Evolutionary conservation across 2,797 vertebrate species (phyloP), one percentile per base, ranked within the genome.

Genomic region (Tachyglossus aculeatus): DNA sequence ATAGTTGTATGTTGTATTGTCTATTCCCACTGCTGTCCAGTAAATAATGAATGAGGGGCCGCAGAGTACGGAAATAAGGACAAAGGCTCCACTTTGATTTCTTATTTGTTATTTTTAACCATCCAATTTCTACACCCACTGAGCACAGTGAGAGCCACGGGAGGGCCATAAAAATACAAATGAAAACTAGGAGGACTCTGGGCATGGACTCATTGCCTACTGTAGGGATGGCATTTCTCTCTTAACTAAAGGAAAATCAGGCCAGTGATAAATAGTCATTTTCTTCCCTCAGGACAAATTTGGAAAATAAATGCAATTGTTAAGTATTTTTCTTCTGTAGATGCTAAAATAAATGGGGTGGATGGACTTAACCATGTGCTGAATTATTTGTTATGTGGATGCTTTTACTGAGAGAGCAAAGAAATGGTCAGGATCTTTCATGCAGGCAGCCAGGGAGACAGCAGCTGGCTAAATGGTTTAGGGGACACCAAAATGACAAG

Each of bases 91-190:
- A 70, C 78, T 88, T 87, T 86, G 88, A 86, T 90, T 90, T 91
- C 74, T 81, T 86, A 81, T 84, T 85, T 88, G 81, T 90, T 91
- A 86, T 81, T 90, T 89, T 90, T 85, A 91, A 87, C 84, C 83
- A 77, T 80, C 74, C 81, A 80, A 81, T 89, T 81, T 66, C 74
- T 77, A 78, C 52, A 82, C 74, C 85, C 78, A 71, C 56, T 72
- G 84, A 80, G 84, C 82, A 87, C 85, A 81, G 63, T 69, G 73
- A 81, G 67, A 83, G 76, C 71, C 89, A 76, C 74, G 78, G 72
- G 81, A 86, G 83, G 69, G 71, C 77, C 66, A 77, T 58, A 77
- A 77, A 86, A 89, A 88, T 64, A 87, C 85, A 90, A 88, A 86
- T 68, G 83, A 86, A 72, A 80, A 27, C 63, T 3, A 33, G 63